Conservation (phyloP, 2,888 invertebrate species). For the Atethmia centrago region DNA sequence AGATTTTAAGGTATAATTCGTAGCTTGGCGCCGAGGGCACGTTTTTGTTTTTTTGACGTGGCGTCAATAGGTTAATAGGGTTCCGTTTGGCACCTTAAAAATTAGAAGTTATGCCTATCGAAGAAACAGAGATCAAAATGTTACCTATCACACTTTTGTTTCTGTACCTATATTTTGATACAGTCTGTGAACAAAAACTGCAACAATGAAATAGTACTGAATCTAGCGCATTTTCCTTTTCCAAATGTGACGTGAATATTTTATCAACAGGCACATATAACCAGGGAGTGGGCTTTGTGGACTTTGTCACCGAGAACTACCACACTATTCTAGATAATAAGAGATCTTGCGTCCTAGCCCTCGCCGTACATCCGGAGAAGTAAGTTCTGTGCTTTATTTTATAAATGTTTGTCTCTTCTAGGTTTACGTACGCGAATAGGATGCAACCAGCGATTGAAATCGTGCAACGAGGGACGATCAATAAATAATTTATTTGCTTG, state of each 20-base stretch:
- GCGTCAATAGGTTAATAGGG: too few relatives aligned
- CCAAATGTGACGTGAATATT: not conserved
- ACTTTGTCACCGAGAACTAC: constrained; percentile 87
- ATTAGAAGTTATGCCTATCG: too few relatives aligned
- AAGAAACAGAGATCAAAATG: not conserved
- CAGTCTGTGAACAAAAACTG: not conserved
- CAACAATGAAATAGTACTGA: not conserved
- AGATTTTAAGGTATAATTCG: too few relatives aligned
- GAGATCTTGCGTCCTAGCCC: constrained; percentile 79
- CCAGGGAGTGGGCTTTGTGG: constrained; percentile 87
- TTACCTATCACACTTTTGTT: not conserved
- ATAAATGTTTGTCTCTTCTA: not conserved
- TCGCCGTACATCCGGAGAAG: constrained; percentile 89
- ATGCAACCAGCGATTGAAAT: not conserved
- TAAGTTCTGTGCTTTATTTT: constrained; percentile 68
- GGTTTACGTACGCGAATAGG: not conserved
- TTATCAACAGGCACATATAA: constrained; percentile 80
- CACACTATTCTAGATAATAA: constrained; percentile 82
- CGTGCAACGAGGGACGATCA: not conserved
- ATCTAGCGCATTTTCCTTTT: not conserved
- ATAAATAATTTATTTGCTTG: not conserved
- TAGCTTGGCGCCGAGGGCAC: too few relatives aligned
- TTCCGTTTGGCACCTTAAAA: too few relatives aligned
- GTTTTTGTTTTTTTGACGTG: too few relatives aligned
- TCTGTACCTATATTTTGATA: not conserved